These are phyloP conservation scores for Idris sp. DNA, from an alignment of 1,140 invertebrate genomes.

Conservation along the genomic window DNA sequence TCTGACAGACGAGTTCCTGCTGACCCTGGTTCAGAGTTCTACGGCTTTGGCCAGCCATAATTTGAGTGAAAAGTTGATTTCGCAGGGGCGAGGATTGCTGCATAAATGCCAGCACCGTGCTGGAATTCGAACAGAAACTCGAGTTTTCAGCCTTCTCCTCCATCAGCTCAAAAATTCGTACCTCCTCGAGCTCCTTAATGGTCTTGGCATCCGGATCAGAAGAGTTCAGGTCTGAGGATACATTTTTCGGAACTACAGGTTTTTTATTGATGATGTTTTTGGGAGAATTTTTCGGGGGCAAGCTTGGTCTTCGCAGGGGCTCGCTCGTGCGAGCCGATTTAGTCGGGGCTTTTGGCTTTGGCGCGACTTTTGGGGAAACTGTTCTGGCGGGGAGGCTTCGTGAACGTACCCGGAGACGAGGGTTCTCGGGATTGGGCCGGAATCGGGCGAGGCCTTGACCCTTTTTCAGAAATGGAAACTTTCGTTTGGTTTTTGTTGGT, in stretches of 20 bases:
- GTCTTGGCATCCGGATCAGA: constrained; percentile 73
- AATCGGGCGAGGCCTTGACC: constrained; percentile 77
- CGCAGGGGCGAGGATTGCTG: constrained; percentile 77
- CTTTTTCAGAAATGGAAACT: constrained; percentile 75
- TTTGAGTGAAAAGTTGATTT: constrained; percentile 60
- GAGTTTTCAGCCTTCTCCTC: constrained; percentile 84
- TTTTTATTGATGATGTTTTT: too few species aligned
- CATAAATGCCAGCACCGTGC: constrained; percentile 80
- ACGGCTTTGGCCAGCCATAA: constrained; percentile 37
- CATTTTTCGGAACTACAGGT: too few species aligned
- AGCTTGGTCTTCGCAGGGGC: constrained; percentile 10
- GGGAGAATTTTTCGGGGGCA: too few species aligned
- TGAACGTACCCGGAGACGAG: constrained; percentile 60
- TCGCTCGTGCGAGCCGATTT: constrained; percentile 21
- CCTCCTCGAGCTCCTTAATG: constrained; percentile 80
- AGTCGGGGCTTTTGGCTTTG: constrained; percentile 39
- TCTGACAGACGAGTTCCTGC: constrained; percentile 24
- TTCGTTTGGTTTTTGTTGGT: constrained; percentile 46
- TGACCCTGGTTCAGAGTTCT: background rate
- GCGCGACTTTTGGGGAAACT: background rate
- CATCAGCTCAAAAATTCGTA: constrained; percentile 84
- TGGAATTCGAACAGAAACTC: constrained; percentile 85
- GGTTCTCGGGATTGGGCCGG: constrained; percentile 35
- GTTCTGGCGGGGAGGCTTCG: constrained; percentile 7
- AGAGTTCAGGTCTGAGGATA: constrained; percentile 73